Evolutionary conservation across 2,113 vertebrate species (phyloP).

Genomic region (Eolophus roseicapilla): DNA sequence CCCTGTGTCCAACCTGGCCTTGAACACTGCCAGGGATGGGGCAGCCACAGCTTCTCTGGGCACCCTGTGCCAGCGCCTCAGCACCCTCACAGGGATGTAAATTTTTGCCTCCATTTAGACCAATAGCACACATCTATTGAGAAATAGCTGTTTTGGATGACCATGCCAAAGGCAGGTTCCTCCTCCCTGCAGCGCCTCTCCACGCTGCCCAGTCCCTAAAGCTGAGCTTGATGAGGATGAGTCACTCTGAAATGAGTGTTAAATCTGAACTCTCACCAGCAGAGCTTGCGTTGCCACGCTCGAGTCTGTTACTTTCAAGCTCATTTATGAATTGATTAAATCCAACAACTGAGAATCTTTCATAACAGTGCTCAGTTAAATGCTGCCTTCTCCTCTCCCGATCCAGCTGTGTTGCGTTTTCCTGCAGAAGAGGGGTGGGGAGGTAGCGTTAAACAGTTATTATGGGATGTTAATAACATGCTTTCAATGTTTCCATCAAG

Average conservation of each 20-base stretch:
- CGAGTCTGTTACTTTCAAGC: conserved; percentile 16
- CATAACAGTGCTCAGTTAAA: background rate
- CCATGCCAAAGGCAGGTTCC: background rate
- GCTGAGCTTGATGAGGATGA: background rate
- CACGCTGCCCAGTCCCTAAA: background rate
- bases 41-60: background rate
- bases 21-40: background rate
- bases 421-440: background rate
- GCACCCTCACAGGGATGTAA: background rate
- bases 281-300: background rate
- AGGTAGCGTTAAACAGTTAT: conserved; percentile 26
- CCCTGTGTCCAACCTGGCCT: background rate
- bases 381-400: background rate
- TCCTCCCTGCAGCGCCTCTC: background rate
- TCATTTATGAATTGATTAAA: conserved; percentile 39
- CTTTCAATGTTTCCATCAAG: conserved; percentile 8
- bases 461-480: conserved; percentile 53
- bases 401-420: conserved; percentile 66
- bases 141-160: background rate
- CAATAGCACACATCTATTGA: background rate
- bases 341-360: background rate
- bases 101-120: background rate
- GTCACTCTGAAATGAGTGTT: background rate
- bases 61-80: background rate
- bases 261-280: background rate